phyloP scores from a whole-genome alignment of 2,888 invertebrate genomes.

The Nineta flava region DNA sequence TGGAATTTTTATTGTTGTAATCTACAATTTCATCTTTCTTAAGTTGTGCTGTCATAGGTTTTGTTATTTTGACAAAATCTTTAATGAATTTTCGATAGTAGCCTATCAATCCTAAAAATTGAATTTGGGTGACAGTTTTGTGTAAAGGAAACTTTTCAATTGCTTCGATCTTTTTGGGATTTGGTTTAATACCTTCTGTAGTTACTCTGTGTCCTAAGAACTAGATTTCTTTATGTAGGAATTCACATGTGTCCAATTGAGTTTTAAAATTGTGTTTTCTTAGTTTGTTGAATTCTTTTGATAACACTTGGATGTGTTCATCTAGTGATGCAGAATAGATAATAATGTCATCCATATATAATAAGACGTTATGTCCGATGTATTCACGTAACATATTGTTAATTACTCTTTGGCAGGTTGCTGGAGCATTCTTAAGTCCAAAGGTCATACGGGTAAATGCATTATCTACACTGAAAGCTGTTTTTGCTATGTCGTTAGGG shows the following conservation, averaged over 20 bases:
- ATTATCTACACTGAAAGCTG: slow-evolving; percentile 16
- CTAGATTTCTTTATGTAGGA: slow-evolving; percentile 12
- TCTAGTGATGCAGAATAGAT: slow-evolving; percentile 12
- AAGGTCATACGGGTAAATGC: slow-evolving; percentile 14
- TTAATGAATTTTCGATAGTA: slow-evolving; percentile 16
- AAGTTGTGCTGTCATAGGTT: slow-evolving; percentile 12
- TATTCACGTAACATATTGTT: slow-evolving; percentile 2
- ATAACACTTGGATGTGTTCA: slow-evolving; percentile 10
- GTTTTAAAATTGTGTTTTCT: slow-evolving; percentile 9
- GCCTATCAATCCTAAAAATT: slow-evolving; percentile 11
- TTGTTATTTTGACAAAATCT: slow-evolving; percentile 11
- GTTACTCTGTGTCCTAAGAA: slow-evolving; percentile 17
- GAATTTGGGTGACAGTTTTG: slow-evolving; percentile 11
- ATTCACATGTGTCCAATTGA: slow-evolving; percentile 12
- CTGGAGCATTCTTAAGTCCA: neutral
- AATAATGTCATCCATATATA: slow-evolving; percentile 16
- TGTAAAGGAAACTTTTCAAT: slow-evolving; percentile 13
- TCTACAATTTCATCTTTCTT: slow-evolving; percentile 7
- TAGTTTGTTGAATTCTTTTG: slow-evolving; percentile 10
- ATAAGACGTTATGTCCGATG: slow-evolving; percentile 2
- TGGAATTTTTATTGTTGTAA: slow-evolving; percentile 5
- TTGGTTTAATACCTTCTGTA: slow-evolving; percentile 15
- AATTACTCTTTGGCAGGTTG: slow-evolving; percentile 2
- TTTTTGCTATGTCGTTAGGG: slow-evolving; percentile 16
- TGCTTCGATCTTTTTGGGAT: slow-evolving; percentile 13